These are phyloP conservation scores for Lucifuga dentata DNA, from an alignment of 2,113 vertebrate genomes.

Conservation along the genomic window DNA sequence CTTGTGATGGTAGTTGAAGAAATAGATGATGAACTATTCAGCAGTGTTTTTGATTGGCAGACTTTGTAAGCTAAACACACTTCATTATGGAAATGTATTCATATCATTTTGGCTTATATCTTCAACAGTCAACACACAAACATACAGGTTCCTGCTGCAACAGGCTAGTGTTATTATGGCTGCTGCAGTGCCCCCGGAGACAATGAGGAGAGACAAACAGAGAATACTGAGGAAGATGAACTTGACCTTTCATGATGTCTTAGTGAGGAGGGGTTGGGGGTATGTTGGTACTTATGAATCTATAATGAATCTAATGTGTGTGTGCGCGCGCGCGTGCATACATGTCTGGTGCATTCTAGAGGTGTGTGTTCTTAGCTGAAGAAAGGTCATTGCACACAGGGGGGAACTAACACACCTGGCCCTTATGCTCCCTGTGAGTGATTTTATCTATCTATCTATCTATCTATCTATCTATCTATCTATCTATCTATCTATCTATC, in stretches of 20 bases:
- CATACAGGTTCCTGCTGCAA: conserved; percentile 52
- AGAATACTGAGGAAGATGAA: conserved; percentile 78
- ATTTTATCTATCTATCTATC: not conserved
- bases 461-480: conserved; percentile 7
- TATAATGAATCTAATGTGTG: conserved; percentile 66
- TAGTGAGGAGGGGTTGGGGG: conserved; percentile 77
- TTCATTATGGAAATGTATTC: conserved; percentile 71
- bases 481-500: not conserved
- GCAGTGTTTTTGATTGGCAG: conserved; percentile 26
- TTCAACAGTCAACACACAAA: conserved; percentile 33
- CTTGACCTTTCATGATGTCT: conserved; percentile 82
- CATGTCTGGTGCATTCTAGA: conserved; percentile 13
- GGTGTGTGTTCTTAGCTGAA: conserved; percentile 52
- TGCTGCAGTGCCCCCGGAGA: conserved; percentile 67
- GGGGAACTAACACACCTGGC: conserved; percentile 53
- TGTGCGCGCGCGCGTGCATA: conserved; percentile 15
- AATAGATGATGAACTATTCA: conserved; percentile 26
- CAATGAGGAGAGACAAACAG: conserved; percentile 65
- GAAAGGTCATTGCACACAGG: conserved; percentile 77
- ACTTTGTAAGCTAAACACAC: conserved; percentile 21
- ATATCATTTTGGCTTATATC: conserved; percentile 37
- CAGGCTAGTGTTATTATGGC: conserved; percentile 63
- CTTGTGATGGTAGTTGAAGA: not conserved
- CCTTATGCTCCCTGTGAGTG: conserved; percentile 14
- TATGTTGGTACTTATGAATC: conserved; percentile 78